Base-by-base conservation (phyloP, 2,888 invertebrate species). In the Cynaeus angustus region DNA sequence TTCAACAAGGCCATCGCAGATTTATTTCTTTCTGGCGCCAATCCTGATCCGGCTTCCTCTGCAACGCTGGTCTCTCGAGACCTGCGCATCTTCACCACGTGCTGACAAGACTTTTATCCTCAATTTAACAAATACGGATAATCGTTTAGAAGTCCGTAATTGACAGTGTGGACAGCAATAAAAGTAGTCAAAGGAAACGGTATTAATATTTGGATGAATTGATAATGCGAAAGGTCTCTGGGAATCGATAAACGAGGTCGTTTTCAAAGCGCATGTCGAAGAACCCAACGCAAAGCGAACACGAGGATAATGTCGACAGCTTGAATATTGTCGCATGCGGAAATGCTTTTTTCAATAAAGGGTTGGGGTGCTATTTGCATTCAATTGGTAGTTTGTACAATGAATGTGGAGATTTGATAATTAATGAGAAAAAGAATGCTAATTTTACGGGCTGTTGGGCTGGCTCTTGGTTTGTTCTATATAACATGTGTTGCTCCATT, bases 191-290 rank as follows among this genome's bases (percentile, higher is more conserved):
- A 21, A 55, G 41, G 21, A 55, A 56, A 43, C 56, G n/a, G 12
- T 14, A 28, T 28, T 5, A 46, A 46, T 43, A 13, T 26, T 14
- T 9, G 46, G 28, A 59, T 30, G 30, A 46, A 59, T 28, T 45
- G 46, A 33, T 46, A 59, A 59, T 7, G 41, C 8, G n/a, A 10
- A 5, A 30, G 14, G 12, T 45, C 21, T 26, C 9, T 21, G 46
- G 28, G 56, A 58, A 59, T 59, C 59, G 30, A 59, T 59, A 59
- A 59, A 59, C 30, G 46, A 13, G 45, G 46, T 1, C 12, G 53
- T 14, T 43, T 58, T 26, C 46, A 59, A n/a, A 12, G 59, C 59
- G 59, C 59, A 59, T 59, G 59, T 46, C 59, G 46, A 43, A 45
- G 46, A 59, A 59, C 46, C 30, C 45, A 7, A 8, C 9, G 33